Conservation (phyloP, 2,888 invertebrate species). For the Oithona nana region DNA sequence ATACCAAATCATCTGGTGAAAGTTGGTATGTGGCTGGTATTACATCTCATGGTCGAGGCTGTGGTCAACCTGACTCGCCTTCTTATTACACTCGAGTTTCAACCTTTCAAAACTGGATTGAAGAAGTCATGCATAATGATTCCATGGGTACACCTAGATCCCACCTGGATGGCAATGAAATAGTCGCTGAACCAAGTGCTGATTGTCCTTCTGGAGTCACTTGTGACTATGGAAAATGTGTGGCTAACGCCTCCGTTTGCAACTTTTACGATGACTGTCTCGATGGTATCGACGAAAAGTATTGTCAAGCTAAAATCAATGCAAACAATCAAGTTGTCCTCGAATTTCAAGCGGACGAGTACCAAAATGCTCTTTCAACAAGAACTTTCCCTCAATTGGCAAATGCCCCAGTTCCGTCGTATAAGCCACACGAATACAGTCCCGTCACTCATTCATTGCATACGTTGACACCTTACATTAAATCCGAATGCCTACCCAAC, state of each 20-base stretch:
- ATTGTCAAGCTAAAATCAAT: not conserved
- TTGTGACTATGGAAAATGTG: slow-evolving; percentile 6
- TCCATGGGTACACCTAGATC: not conserved
- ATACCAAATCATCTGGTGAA: not conserved
- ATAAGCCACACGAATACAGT: not conserved
- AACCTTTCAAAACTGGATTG: slow-evolving; percentile 21
- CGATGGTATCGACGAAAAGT: not conserved
- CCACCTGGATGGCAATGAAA: not conserved
- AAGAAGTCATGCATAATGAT: not conserved
- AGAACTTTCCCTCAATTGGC: not conserved
- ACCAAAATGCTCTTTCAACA: not conserved
- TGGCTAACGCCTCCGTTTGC: not conserved
- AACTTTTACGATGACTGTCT: not conserved
- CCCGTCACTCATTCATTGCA: not conserved
- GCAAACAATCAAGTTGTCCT: not conserved
- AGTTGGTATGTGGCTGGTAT: slow-evolving; percentile 43
- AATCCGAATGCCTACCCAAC: not conserved
- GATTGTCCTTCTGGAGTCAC: slow-evolving; percentile 1
- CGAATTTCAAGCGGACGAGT: not conserved
- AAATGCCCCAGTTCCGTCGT: no score
- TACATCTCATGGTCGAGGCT: slow-evolving; percentile 70
- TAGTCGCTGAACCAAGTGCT: not conserved
- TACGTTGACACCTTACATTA: not conserved
- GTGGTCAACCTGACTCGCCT: slow-evolving; percentile 54
- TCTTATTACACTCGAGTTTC: slow-evolving; percentile 59